phyloP scores from a whole-genome alignment of 2,888 invertebrate genomes.

The Parthenolecanium corni region DNA sequence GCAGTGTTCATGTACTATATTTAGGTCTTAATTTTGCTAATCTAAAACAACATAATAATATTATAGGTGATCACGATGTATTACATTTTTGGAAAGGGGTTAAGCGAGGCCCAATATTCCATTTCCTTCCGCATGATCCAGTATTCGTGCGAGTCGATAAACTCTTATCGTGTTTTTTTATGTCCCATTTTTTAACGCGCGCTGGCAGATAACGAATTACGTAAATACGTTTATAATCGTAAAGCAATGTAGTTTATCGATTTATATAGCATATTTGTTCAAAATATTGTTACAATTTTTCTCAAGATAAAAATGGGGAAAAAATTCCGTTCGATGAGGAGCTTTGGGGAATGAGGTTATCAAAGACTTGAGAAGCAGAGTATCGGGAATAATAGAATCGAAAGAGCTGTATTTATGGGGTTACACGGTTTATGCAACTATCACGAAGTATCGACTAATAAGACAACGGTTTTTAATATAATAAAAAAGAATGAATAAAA shows the following conservation, averaged over 20 bases:
- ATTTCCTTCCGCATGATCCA: too few relatives aligned
- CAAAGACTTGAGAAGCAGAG: not conserved
- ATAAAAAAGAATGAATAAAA: not conserved
- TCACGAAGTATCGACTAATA: slow-evolving; percentile 1
- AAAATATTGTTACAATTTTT: not conserved
- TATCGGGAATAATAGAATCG: too few relatives aligned
- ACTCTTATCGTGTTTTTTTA: not conserved
- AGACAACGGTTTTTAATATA: not conserved
- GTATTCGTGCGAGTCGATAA: too few relatives aligned
- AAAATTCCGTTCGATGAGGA: slow-evolving; percentile 1
- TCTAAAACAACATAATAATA: too few relatives aligned
- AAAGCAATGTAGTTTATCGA: not conserved
- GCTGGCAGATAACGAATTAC: not conserved
- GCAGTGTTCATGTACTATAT: too few relatives aligned
- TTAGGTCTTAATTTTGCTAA: too few relatives aligned
- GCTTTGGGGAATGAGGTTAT: not conserved
- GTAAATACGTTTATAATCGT: not conserved
- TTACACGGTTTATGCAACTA: slow-evolving; percentile 23
- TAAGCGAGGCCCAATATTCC: too few relatives aligned
- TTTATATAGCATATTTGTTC: not conserved
- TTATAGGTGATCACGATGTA: too few relatives aligned
- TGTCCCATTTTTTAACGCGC: not conserved
- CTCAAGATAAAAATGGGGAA: not conserved
- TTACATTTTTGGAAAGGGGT: too few relatives aligned
- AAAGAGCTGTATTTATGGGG: not conserved